phyloP scores from a whole-genome alignment of 1,140 invertebrate genomes.

The Coptotermes formosanus region DNA sequence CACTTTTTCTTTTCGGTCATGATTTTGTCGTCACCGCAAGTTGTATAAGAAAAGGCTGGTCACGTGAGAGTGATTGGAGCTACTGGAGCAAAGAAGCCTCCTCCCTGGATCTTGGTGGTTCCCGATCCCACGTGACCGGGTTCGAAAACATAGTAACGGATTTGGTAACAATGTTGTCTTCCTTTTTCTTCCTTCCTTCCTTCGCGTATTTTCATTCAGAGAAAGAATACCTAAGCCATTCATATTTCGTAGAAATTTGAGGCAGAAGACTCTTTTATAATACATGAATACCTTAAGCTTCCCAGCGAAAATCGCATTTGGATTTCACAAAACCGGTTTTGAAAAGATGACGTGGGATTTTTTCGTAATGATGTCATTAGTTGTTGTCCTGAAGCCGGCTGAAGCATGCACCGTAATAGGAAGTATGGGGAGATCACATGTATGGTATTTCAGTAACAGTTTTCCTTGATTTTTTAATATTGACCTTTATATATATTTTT shows the following conservation, averaged over 20 bases:
- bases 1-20: not conserved
- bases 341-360: not conserved
- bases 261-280: not conserved
- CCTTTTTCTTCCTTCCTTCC: not conserved
- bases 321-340: not conserved
- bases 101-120: not conserved
- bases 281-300: not conserved
- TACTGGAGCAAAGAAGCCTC: not conserved
- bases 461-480: too few relatives aligned
- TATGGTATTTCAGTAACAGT: too few relatives aligned
- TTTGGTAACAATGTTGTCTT: not conserved
- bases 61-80: not conserved
- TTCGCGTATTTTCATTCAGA: not conserved
- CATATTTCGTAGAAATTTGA: not conserved
- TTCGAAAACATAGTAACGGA: not conserved
- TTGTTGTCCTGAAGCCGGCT: not conserved
- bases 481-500: too few relatives aligned
- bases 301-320: not conserved
- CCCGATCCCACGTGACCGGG: not conserved
- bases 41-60: not conserved
- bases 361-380: not conserved
- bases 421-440: too few relatives aligned
- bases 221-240: not conserved
- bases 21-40: not conserved
- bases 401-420: not conserved